Evolutionary conservation across 2,797 vertebrate species (phyloP).

Genomic region (Sebastiscus albofasciatus): DNA sequence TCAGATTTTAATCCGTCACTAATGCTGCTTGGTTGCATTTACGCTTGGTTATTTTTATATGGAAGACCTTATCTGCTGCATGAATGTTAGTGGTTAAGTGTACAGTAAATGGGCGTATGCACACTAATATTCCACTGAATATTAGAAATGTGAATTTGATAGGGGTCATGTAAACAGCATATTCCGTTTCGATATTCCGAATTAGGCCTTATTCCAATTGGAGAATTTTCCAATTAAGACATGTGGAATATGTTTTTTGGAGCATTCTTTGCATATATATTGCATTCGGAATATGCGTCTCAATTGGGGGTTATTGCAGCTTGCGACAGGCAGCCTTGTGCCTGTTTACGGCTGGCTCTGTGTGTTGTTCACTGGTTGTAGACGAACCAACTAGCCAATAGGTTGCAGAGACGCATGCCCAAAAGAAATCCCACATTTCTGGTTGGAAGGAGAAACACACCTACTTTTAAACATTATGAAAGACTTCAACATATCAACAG

Average conservation of each 20-base stretch:
- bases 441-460: background rate
- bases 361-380: background rate
- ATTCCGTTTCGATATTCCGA: too few relatives aligned
- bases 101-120: background rate
- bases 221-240: background rate
- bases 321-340: too few relatives aligned
- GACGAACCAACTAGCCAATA: background rate
- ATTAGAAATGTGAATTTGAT: too few relatives aligned
- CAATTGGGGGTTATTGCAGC: too few relatives aligned
- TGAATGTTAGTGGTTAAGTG: background rate
- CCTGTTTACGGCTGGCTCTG: background rate
- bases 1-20: background rate
- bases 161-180: too few relatives aligned
- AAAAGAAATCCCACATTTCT: background rate
- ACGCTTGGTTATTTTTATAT: background rate
- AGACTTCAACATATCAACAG: background rate
- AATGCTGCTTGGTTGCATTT: background rate
- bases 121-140: background rate
- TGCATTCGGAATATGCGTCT: too few relatives aligned
- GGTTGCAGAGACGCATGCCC: background rate
- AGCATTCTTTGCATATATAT: background rate
- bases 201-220: background rate
- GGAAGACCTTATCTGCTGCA: background rate
- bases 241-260: background rate
- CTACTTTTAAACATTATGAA: background rate